phyloP scores from a whole-genome alignment of 1,140 invertebrate genomes.

The Drosophila littoralis region DNA sequence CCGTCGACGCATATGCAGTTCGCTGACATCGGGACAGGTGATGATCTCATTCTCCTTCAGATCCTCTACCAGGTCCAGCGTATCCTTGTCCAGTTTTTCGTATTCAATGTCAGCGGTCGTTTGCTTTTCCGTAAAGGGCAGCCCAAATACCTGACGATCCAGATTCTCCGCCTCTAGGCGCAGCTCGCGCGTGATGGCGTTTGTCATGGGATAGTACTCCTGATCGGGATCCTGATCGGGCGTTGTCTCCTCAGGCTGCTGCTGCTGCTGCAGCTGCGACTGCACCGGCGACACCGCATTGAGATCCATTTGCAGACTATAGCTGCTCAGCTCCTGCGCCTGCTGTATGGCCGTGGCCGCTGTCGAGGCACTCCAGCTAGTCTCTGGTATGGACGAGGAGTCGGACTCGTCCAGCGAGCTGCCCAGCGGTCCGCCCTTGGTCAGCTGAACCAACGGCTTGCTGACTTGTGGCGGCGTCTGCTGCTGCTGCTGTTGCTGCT shows the following conservation, averaged over 20 bases:
- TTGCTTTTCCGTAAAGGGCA: constrained; percentile 66
- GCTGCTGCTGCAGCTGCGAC: constrained; percentile 4
- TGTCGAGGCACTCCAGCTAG: constrained; percentile 78
- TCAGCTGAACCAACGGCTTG: constrained; percentile 84
- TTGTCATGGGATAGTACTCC: constrained; percentile 94
- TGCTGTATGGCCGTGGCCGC: constrained; percentile 80
- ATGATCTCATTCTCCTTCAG: constrained; percentile 81
- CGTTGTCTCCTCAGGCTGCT: constrained; percentile 86
- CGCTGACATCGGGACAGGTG: constrained; percentile 69
- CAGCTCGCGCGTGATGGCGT: constrained; percentile 92
- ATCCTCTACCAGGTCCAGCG: constrained; percentile 78
- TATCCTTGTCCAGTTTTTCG: constrained; percentile 81
- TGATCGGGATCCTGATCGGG: constrained; percentile 91
- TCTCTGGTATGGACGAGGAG: constrained; percentile 83
- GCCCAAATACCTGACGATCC: constrained; percentile 90
- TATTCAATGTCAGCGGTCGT: constrained; percentile 62
- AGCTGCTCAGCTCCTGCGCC: constrained; percentile 71
- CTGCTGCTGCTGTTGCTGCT: constrained; percentile 63
- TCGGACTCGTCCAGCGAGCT: constrained; percentile 85
- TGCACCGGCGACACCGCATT: constrained; percentile 47
- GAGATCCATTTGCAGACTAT: constrained; percentile 72
- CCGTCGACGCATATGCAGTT: constrained; percentile 64
- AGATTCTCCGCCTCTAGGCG: constrained; percentile 92
- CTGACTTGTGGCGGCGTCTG: background rate
- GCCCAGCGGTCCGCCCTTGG: constrained; percentile 71